Evolutionary conservation across 2,888 invertebrate genomes (phyloP), one percentile per base, ranked within the genome.

Genomic region (Caenorhabditis panamensis): DNA sequence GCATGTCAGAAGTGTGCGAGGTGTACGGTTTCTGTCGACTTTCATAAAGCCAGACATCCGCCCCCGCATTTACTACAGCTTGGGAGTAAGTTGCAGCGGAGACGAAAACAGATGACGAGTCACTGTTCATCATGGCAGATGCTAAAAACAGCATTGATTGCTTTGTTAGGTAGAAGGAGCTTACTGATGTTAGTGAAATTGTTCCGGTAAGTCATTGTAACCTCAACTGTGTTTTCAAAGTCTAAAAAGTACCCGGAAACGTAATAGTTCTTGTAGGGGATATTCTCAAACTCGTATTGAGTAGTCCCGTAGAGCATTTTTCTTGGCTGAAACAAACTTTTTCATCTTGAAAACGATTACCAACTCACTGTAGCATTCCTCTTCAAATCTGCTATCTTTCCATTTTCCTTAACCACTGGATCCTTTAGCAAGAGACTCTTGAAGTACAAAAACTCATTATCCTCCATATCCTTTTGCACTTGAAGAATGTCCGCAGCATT

Each of bases 1-100:
- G 69, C 80, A 80, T 75, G 41, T 80, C 80, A 36, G 75, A 69
- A 22, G 63, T 53, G 64, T 80, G 80, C 13, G 53, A 51, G 31
- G 59, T 73, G 18, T 59, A 73, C 4, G 73, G 73, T 53, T 66
- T 51, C 16, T 73, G 73, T 20, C 73, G 28, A 1, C 58, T 66
- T 22, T 73, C 73, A 41, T 64, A 73, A 0, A 73, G 44, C n/a
- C 53, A 73, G 1, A 63, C 73, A 4, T 58, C 22, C 8, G 49
- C 73, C 20, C 73, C 73, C n/a, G 64, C 41, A 1, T 66, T 59
- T 5, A 37, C 51, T 37, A 66, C 24, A 11, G 64, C 73, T 22
- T 64, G 16, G 1, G 64, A 58, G 51, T 59, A 73, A 1, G 73
- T 73, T 8, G 73, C 64, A 9, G 73, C 64, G 0, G 64, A 66